Evolutionary conservation across 2,113 vertebrate species (phyloP).

Genomic region (Pholis gunnellus): DNA sequence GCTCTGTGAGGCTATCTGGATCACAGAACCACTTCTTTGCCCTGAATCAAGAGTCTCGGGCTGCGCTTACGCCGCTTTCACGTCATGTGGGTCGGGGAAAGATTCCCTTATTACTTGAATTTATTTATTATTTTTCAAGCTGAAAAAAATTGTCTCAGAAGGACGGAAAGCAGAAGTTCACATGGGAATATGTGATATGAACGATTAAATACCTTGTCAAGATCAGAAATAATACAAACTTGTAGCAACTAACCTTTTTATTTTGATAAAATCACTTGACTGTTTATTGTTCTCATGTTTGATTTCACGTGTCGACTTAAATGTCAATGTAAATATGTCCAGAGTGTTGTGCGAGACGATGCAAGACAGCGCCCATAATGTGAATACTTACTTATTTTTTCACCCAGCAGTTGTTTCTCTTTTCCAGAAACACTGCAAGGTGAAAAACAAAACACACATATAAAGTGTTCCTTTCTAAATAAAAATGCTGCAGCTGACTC

Average conservation of each 20-base stretch:
- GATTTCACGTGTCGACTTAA: not conserved
- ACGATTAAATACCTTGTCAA: not conserved
- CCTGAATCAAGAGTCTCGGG: not conserved
- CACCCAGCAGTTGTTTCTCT: not conserved
- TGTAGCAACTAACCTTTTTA: not conserved
- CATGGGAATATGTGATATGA: not conserved
- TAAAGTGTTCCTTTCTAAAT: slow-evolving; percentile 10
- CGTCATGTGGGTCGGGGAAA: no score
- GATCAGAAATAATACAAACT: not conserved
- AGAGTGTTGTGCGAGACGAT: not conserved
- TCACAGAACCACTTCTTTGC: slow-evolving; percentile 1
- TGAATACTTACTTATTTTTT: not conserved
- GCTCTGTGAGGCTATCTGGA: not conserved
- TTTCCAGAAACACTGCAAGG: slow-evolving; percentile 20
- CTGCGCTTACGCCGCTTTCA: no score
- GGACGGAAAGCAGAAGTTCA: not conserved
- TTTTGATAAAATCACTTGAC: not conserved
- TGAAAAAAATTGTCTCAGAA: not conserved
- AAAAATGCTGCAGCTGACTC: slow-evolving; percentile 26
- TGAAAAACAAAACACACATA: not conserved
- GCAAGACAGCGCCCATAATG: not conserved
- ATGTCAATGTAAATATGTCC: not conserved
- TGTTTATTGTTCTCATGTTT: not conserved
- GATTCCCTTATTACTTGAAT: not conserved
- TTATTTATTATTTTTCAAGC: not conserved